These are phyloP conservation scores for Macrocentrus cingulum DNA, from an alignment of 1,140 invertebrate genomes.

Conservation along the genomic window DNA sequence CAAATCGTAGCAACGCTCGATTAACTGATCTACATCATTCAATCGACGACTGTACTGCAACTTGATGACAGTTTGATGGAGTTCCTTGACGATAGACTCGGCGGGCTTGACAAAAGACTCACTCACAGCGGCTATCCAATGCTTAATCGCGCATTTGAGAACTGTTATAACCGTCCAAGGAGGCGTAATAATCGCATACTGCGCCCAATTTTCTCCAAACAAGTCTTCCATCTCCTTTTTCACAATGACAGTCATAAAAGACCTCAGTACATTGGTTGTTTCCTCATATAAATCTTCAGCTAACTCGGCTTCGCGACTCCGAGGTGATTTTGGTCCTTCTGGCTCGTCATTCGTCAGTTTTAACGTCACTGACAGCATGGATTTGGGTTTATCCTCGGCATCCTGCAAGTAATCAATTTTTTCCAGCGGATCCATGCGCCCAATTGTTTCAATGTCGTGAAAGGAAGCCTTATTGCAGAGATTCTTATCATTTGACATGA, in stretches of 20 bases:
- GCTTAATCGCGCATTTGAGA: slow-evolving; percentile 51
- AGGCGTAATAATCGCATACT: slow-evolving; percentile 44
- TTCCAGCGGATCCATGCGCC: slow-evolving; percentile 42
- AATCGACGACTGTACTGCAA: slow-evolving; percentile 34
- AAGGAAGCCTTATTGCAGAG: slow-evolving; percentile 53
- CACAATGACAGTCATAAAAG: slow-evolving; percentile 44
- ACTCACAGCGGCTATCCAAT: slow-evolving; percentile 51
- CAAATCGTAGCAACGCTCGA: slow-evolving; percentile 38
- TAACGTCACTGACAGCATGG: slow-evolving; percentile 15
- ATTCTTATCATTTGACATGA: slow-evolving; percentile 54
- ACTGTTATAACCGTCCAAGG: slow-evolving; percentile 46
- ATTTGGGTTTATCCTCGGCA: slow-evolving; percentile 5
- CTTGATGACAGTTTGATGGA: slow-evolving; percentile 34
- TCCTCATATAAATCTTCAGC: slow-evolving; percentile 44
- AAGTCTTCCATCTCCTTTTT: slow-evolving; percentile 44
- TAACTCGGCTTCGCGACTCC: slow-evolving; percentile 33
- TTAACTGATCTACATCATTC: slow-evolving; percentile 33
- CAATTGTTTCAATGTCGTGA: slow-evolving; percentile 42
- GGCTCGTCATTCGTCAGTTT: slow-evolving; percentile 6
- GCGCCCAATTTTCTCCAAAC: slow-evolving; percentile 47
- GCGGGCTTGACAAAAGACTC: slow-evolving; percentile 40
- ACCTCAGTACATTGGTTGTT: slow-evolving; percentile 35
- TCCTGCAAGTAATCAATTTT: slow-evolving; percentile 41
- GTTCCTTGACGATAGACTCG: slow-evolving; percentile 36
- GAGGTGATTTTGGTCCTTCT: neutral